These are phyloP conservation scores for Aradophagus sp. DNA, from an alignment of 1,140 invertebrate species.

Conservation along the genomic window DNA sequence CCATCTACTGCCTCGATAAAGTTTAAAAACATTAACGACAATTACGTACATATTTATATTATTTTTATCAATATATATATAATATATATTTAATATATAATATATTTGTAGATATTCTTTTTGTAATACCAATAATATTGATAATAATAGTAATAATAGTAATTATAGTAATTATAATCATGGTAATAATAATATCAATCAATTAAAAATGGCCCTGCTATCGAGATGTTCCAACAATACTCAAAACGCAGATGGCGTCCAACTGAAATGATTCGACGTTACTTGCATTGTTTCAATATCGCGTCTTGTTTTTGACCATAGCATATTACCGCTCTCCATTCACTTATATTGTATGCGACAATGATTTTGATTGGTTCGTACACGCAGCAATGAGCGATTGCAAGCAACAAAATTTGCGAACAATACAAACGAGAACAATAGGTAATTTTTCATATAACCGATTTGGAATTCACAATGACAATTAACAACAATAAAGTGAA, in stretches of 20 bases:
- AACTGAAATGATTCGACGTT: background rate
- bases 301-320: background rate
- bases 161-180: too few species aligned
- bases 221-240: constrained; percentile 11
- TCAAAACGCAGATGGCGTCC: constrained; percentile 1
- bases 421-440: constrained; percentile 16
- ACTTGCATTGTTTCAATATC: constrained; percentile 6
- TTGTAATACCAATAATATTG: constrained; percentile 4
- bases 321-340: too few species aligned
- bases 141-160: constrained; percentile 1
- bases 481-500: constrained; percentile 13
- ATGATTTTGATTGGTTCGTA: too few species aligned
- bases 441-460: constrained; percentile 13
- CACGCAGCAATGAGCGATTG: too few species aligned
- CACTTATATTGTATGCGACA: too few species aligned
- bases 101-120: constrained; percentile 41
- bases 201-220: constrained; percentile 12
- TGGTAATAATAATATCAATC: constrained; percentile 31
- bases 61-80: constrained; percentile 50
- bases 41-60: constrained; percentile 61
- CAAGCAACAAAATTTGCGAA: too few species aligned
- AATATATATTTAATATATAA: constrained; percentile 44
- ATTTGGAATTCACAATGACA: constrained; percentile 1
- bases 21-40: constrained; percentile 71
- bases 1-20: constrained; percentile 64